Evolutionary conservation across 2,113 vertebrate species (phyloP).

Genomic region (Megaceryle maxima): DNA sequence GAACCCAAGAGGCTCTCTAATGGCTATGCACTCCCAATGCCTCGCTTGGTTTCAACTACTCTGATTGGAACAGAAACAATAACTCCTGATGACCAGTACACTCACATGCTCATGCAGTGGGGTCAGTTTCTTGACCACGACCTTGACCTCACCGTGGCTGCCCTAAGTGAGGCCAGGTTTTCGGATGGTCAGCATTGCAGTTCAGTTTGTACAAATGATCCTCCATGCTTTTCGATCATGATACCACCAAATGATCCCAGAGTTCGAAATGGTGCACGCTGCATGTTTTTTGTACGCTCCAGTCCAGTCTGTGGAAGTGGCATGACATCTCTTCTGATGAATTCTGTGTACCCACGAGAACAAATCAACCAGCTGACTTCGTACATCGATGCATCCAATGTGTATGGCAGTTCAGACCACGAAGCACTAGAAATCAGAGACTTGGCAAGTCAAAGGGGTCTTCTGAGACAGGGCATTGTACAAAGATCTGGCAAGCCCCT

Average conservation of each 20-base stretch:
- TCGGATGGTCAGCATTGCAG: constrained; percentile 93
- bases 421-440: constrained; percentile 92
- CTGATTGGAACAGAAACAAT: constrained; percentile 91
- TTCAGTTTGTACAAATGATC: constrained; percentile 90
- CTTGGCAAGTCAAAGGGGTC: constrained; percentile 91
- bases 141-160: constrained; percentile 90
- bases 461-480: constrained; percentile 92
- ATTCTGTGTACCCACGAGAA: constrained; percentile 94
- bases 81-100: constrained; percentile 90
- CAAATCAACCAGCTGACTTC: constrained; percentile 98
- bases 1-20: constrained; percentile 79
- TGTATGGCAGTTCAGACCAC: constrained; percentile 90
- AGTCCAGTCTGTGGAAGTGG: constrained; percentile 97
- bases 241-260: constrained; percentile 88
- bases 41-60: constrained; percentile 89
- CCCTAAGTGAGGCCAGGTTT: constrained; percentile 95
- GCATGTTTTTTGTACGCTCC: constrained; percentile 98
- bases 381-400: constrained; percentile 94
- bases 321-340: constrained; percentile 98
- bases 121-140: constrained; percentile 98
- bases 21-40: constrained; percentile 84
- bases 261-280: constrained; percentile 84
- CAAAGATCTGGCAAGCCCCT: constrained; percentile 95
- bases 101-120: constrained; percentile 99
- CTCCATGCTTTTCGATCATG: constrained; percentile 93